phyloP scores from a whole-genome alignment of 2,797 vertebrate species.

The Poecilia velifera region DNA sequence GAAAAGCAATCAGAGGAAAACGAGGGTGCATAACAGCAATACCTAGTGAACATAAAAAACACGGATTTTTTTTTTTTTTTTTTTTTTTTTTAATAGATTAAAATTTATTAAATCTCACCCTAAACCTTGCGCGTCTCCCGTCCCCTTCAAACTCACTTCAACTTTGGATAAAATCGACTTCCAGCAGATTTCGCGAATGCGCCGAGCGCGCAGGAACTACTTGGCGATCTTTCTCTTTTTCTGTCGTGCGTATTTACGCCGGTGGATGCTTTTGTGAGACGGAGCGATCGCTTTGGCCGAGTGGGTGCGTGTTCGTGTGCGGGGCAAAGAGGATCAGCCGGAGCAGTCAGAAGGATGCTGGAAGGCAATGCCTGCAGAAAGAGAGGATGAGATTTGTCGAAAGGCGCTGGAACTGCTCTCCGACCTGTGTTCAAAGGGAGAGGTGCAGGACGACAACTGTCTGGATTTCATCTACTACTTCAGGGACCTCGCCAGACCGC shows the following conservation, averaged over 20 bases:
- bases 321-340: conserved; percentile 45
- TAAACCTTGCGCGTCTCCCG: background rate
- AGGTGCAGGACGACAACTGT: conserved; percentile 94
- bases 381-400: conserved; percentile 97
- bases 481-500: conserved; percentile 91
- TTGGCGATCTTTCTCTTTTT: conserved; percentile 44
- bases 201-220: conserved; percentile 27
- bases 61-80: too few relatives aligned
- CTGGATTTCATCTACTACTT: conserved; percentile 95
- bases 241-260: conserved; percentile 41
- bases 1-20: background rate
- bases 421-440: conserved; percentile 93
- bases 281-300: background rate
- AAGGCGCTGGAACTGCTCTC: conserved; percentile 94
- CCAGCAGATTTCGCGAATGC: conserved; percentile 16
- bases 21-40: background rate
- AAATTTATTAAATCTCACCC: conserved; percentile 27
- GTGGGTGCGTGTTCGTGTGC: conserved; percentile 3
- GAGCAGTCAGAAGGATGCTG: conserved; percentile 92
- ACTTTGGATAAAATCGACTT: conserved; percentile 24
- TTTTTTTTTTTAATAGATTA: background rate
- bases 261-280: background rate
- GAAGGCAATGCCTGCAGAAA: conserved; percentile 97
- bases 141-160: background rate
- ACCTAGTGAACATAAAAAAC: conserved; percentile 1